Percentiles rank a stretch among this genome's conserved stretches.
phyloP scores from a whole-genome alignment of 2,797 vertebrate species.

The Sciurus carolinensis region DNA sequence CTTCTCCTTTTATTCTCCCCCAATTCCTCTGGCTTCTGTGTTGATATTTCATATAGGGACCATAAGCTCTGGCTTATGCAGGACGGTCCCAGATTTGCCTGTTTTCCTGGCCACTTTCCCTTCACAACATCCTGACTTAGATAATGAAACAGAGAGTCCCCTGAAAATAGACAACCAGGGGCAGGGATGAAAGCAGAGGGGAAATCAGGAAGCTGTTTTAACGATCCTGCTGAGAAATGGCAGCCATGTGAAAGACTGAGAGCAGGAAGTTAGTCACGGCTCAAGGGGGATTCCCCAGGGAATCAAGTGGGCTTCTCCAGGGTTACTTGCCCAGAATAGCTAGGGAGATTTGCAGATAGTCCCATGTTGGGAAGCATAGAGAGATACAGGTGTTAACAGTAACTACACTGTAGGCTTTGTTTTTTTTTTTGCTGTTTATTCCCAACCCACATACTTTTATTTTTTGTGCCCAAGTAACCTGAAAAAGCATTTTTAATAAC shows the following conservation, averaged over 20 bases:
- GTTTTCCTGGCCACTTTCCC: neutral
- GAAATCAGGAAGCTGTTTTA: neutral
- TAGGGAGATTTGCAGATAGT: neutral
- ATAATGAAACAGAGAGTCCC: too few species aligned
- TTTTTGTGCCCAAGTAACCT: neutral
- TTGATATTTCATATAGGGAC: too few species aligned
- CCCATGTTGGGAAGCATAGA: neutral
- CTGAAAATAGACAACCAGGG: neutral
- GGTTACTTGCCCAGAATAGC: neutral
- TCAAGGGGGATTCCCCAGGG: neutral
- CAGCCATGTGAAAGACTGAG: neutral
- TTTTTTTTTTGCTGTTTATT: neutral
- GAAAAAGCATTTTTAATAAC: constrained; percentile 30
- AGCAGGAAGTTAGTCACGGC: accelerated
- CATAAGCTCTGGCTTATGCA: too few species aligned
- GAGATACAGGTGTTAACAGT: too few species aligned
- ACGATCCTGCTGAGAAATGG: neutral
- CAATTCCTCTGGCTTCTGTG: too few species aligned
- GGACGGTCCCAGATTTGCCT: too few species aligned
- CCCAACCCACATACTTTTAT: too few species aligned
- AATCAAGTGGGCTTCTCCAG: neutral
- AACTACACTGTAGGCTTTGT: neutral
- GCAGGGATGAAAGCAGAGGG: neutral
- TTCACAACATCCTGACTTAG: neutral
- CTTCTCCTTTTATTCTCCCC: too few species aligned